A percentile compares a stretch with the other conserved stretches of the same genome.
phyloP scores from a whole-genome alignment of 1,140 invertebrate species.

The Platyscapa corneri region DNA sequence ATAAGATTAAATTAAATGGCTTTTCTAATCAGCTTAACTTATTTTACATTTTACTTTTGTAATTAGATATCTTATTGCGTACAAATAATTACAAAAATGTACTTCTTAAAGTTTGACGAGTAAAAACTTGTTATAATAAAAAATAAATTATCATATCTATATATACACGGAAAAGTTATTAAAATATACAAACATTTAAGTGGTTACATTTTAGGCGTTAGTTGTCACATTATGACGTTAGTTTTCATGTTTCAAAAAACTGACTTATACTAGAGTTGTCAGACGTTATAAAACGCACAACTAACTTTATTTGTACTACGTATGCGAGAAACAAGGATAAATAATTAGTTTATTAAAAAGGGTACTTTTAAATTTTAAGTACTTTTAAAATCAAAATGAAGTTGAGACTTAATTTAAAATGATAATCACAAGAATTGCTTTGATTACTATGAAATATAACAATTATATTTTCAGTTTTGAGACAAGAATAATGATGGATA shows the following conservation, averaged over 20 bases:
- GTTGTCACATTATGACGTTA: background rate
- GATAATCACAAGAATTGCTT: background rate
- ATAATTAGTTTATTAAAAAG: background rate
- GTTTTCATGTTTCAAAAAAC: background rate
- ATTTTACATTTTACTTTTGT: background rate
- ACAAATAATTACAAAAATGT: too few relatives aligned
- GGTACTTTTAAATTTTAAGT: background rate
- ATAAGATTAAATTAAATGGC: too few relatives aligned
- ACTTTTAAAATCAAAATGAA: background rate
- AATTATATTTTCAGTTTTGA: background rate
- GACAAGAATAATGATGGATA: background rate
- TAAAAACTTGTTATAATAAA: background rate
- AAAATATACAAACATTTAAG: background rate
- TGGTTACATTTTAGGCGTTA: background rate
- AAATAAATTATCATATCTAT: background rate
- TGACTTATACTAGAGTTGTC: background rate
- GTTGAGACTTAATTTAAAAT: background rate
- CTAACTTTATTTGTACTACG: background rate
- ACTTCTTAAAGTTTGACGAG: too few relatives aligned
- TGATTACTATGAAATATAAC: background rate
- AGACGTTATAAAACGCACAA: background rate
- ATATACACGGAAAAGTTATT: background rate
- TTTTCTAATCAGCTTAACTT: background rate
- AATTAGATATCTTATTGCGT: background rate
- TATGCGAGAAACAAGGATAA: background rate